A percentile compares a stretch with the other conserved stretches of the same genome.
Evolutionary conservation across 2,888 invertebrate species (phyloP).

Genomic region (Phortica magna): DNA sequence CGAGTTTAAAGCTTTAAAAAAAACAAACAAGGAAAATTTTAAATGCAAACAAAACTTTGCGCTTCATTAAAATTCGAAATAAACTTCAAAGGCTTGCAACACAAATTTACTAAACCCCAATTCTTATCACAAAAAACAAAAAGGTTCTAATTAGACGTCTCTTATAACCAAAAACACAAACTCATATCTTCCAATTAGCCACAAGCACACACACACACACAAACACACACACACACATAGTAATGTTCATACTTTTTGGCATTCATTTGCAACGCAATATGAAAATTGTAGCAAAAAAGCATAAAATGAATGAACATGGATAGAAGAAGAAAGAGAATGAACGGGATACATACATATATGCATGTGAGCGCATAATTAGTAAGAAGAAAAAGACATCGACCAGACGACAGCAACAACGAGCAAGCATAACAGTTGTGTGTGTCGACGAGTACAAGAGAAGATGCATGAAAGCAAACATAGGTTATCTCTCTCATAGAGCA

Average conservation of each 20-base stretch:
- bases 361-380: constrained; percentile 57
- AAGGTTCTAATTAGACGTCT: constrained; percentile 6
- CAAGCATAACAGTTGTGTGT: background rate
- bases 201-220: constrained; percentile 6
- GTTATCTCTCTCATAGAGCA: background rate
- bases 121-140: background rate
- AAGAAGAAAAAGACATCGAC: constrained; percentile 14
- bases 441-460: background rate
- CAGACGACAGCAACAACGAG: constrained; percentile 16
- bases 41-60: too few relatives aligned
- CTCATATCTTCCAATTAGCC: background rate
- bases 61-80: background rate
- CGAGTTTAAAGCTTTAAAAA: too few relatives aligned
- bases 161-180: background rate
- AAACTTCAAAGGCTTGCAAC: background rate
- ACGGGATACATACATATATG: too few relatives aligned
- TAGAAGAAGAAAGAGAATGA: too few relatives aligned
- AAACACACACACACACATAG: background rate
- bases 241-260: background rate
- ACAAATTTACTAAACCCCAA: background rate
- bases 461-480: constrained; percentile 3
- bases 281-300: constrained; percentile 12
- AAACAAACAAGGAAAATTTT: too few relatives aligned
- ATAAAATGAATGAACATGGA: background rate
- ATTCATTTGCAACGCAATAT: constrained; percentile 31